Evolutionary conservation across 2,113 vertebrate species (phyloP).

Genomic region (Dolichotis patagonum): DNA sequence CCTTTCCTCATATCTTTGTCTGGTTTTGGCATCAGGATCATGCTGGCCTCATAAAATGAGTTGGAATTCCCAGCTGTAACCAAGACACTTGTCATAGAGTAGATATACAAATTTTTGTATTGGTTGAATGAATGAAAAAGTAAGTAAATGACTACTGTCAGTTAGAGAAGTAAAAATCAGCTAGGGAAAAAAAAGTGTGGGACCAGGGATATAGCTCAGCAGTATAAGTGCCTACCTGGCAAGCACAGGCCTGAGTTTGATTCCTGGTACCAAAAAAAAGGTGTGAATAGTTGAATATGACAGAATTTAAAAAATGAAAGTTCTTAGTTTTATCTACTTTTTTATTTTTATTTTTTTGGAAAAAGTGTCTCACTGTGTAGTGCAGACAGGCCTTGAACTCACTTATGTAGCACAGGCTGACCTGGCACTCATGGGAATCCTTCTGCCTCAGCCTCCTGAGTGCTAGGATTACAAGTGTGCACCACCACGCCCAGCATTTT

Average conservation of each 20-base stretch:
- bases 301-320: neutral
- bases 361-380: too few relatives aligned
- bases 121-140: neutral
- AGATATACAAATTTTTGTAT: neutral
- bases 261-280: neutral
- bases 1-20: neutral
- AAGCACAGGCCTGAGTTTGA: too few relatives aligned
- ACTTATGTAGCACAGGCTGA: too few relatives aligned
- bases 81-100: neutral
- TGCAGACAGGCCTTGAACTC: too few relatives aligned
- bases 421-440: too few relatives aligned
- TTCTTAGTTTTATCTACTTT: conserved; percentile 48
- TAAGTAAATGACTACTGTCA: neutral
- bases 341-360: too few relatives aligned
- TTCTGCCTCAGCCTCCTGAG: neutral
- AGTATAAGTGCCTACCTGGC: too few relatives aligned
- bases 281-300: neutral
- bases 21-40: neutral
- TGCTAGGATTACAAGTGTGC: too few relatives aligned
- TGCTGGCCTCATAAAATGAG: neutral
- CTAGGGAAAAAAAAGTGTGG: neutral
- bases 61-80: neutral
- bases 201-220: too few relatives aligned
- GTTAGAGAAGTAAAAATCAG: conserved; percentile 13
- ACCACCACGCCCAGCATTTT: neutral